phyloP scores from a whole-genome alignment of 1,140 invertebrate species.

The Chymomyza costata region DNA sequence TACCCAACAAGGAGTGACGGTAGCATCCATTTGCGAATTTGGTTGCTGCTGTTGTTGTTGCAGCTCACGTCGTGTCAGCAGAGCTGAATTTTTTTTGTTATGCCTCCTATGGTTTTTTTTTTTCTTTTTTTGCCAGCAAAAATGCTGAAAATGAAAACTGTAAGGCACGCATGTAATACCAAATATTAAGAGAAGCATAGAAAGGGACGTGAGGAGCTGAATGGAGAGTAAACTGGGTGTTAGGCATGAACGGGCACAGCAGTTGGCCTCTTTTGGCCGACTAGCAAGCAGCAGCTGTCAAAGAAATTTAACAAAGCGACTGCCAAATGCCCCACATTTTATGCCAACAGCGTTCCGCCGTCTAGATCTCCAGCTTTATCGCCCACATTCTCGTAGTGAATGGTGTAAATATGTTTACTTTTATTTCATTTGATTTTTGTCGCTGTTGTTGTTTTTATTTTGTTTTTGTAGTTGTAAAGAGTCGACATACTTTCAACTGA shows the following conservation, averaged over 20 bases:
- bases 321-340: conserved; percentile 69
- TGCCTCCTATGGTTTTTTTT: no score
- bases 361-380: no score
- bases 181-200: no score
- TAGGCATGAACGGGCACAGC: no score
- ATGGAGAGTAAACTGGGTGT: no score
- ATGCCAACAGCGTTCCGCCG: conserved; percentile 40
- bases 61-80: conserved; percentile 12
- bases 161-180: no score
- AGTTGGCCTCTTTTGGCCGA: no score
- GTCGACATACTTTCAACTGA: conserved; percentile 58
- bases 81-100: no score
- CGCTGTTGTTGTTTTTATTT: conserved; percentile 15
- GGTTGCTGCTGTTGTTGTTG: conserved; percentile 10
- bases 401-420: conserved; percentile 72
- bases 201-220: no score
- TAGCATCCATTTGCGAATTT: no score
- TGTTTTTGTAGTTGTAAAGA: conserved; percentile 44
- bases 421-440: conserved; percentile 66
- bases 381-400: not conserved
- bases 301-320: conserved; percentile 69
- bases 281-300: conserved; percentile 47
- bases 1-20: conserved; percentile 25
- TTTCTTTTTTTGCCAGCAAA: no score
- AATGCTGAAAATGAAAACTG: no score